Base-by-base conservation (phyloP, 2,797 vertebrate species). In the Pelobates cultripes region DNA sequence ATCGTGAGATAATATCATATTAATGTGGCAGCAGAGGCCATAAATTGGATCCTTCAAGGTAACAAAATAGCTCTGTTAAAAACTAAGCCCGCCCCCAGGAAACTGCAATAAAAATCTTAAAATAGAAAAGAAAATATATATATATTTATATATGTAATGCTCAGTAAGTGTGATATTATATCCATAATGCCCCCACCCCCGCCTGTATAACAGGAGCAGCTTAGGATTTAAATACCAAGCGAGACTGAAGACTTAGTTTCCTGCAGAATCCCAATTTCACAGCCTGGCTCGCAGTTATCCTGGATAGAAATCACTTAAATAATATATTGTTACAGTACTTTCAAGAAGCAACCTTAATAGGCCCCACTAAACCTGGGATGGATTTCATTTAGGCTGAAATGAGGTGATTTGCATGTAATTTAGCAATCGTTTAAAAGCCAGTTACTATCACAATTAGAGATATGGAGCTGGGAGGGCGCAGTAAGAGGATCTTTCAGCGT, bases 341-440 rank as follows among this genome's bases (percentile, higher is more conserved):
- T 66, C 67, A 51, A 28, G 73, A 47, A 63, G 45, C n/a, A 75
- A 66, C 55, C 72, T 47, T 75, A 55, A 75, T 75, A 17, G 28
- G 47, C 64, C 73, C 15, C 28, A 57, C 44, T 17, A 55, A 17
- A 55, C 7, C 28, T 17, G n/a, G 42, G 70, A 70, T 61, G 79
- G n/a, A 51, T 75, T 76, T 71, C 67, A 64, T 75, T 60, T 45
- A 41, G 53, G 67, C 66, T 47, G 66, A 51, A 64, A 75, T 47
- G 42, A 75, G 79, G 64, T 81, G 64, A 81, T 81, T 81, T 76
- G 68, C 45, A 51, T 76, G 80, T 61, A 70, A 76, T 81, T 81
- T 61, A 81, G 43, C 8, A n/a, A 51, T 42, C 43, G 57, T 76
- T 63, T 75, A 81, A 70, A 64, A 71, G 43, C 43, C 66, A 69